Percentiles rank a stretch among this genome's conserved stretches.
These are phyloP conservation scores for Origma solitaria DNA, from an alignment of 2,113 vertebrate genomes.

Conservation along the genomic window DNA sequence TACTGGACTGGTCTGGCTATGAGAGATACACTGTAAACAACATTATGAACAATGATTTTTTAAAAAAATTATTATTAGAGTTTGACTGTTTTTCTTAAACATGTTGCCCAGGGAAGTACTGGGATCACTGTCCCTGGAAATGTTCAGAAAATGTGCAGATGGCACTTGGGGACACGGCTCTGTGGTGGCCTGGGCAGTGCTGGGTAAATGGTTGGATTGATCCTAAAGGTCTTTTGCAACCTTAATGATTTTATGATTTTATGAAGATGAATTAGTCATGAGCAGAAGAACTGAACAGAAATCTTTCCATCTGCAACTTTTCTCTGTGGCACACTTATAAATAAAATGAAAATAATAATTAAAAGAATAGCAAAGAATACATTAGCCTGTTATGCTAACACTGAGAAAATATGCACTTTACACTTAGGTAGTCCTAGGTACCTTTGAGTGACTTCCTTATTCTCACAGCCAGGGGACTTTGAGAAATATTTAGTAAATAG, in stretches of 20 bases:
- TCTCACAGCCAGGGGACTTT: not conserved
- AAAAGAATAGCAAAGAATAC: not conserved
- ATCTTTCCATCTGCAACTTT: not conserved
- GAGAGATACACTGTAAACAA: not conserved
- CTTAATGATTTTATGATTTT: not conserved
- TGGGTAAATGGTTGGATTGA: not conserved
- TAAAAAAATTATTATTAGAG: not conserved
- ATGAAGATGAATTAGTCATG: not conserved
- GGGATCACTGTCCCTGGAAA: not conserved
- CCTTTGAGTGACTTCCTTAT: not conserved
- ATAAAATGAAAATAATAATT: not conserved
- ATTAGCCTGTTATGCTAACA: not conserved
- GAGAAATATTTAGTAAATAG: conserved; percentile 38
- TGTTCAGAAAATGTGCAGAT: not conserved
- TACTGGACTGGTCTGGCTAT: not conserved
- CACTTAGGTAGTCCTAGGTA: not conserved
- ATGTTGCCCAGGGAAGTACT: not conserved
- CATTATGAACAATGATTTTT: not conserved
- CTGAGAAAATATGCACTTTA: not conserved
- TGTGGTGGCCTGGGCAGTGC: not conserved
- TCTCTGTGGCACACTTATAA: not conserved
- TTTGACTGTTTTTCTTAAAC: not conserved
- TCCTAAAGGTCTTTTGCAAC: not conserved
- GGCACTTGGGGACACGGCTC: not conserved
- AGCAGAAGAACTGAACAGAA: not conserved